Evolutionary conservation across 2,113 vertebrate species (phyloP).

Genomic region (Uria aalge): DNA sequence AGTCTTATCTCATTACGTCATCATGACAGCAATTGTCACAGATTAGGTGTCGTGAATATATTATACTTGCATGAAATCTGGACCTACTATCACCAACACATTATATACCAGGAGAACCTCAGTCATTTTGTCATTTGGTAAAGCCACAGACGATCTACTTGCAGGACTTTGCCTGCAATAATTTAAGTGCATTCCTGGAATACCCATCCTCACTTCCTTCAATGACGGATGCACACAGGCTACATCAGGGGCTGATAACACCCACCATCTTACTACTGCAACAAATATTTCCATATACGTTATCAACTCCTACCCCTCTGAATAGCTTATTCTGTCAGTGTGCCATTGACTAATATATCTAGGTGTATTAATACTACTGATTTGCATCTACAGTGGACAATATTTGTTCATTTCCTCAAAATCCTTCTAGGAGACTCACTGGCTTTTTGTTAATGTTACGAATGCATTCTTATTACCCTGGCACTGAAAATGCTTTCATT

Average conservation of each 20-base stretch:
- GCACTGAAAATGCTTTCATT: background rate
- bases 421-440: background rate
- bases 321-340: background rate
- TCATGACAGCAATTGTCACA: background rate
- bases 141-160: background rate
- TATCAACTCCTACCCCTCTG: background rate
- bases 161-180: fast-evolving
- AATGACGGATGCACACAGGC: background rate
- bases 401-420: background rate
- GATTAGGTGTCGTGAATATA: background rate
- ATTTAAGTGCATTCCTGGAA: background rate
- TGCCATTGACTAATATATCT: background rate
- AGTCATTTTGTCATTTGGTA: background rate
- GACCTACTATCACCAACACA: background rate
- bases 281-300: background rate
- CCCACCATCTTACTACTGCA: background rate
- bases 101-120: background rate
- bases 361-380: background rate
- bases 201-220: background rate
- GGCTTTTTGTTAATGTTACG: background rate
- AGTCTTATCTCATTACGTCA: background rate
- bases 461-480: background rate
- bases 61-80: background rate
- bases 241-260: background rate
- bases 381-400: background rate